Base-by-base conservation (phyloP, 2,888 invertebrate genomes). In the Pseudococcus longispinus region DNA sequence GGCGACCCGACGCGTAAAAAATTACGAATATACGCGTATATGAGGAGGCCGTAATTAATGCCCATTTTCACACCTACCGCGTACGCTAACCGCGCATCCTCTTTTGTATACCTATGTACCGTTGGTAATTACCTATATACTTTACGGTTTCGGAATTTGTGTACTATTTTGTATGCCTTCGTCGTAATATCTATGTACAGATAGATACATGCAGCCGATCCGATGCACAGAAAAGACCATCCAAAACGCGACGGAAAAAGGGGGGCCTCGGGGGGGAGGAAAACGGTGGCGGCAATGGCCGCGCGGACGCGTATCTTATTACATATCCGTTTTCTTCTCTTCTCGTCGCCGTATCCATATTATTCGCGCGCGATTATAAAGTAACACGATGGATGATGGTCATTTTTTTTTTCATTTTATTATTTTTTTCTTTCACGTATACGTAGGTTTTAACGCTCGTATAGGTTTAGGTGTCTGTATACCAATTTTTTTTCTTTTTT, bases 31-130 rank as follows among this genome's bases (percentile, higher is more conserved):
- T 60, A 60, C 60, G 60, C 60, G 60, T 23, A 60, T 13, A 60
- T 23, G 60, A 60, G 60, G 37, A 60, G 60, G 60, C 60, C 60
- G 60, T 70, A 70, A 70, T 70, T 70, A 70, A 70, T 70, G 70
- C 70, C 29, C 70, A 70, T 70, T 70, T 70, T 70, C 70, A 70
- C 70, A 70, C 70, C 70, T 29, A 70, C 70, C 70, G 70, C 70
- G 29, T 29, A 70, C 70, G 29, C 70, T 60, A 60, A 60, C 60
- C 60, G 60, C 60, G 60, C 60, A 60, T 60, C 60, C 60, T 60
- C 60, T 60, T 60, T 60, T 60, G 60, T 60, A 37, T 37, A 60
- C 60, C 60, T 23, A 60, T 60, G 60, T 60, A 60, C 60, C 60
- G 60, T 60, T 60, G 60, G 60, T 60, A 60, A 60, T 60, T 60